Evolutionary conservation across 2,888 invertebrate species (phyloP).

Genomic region (Pimpla rufipes): DNA sequence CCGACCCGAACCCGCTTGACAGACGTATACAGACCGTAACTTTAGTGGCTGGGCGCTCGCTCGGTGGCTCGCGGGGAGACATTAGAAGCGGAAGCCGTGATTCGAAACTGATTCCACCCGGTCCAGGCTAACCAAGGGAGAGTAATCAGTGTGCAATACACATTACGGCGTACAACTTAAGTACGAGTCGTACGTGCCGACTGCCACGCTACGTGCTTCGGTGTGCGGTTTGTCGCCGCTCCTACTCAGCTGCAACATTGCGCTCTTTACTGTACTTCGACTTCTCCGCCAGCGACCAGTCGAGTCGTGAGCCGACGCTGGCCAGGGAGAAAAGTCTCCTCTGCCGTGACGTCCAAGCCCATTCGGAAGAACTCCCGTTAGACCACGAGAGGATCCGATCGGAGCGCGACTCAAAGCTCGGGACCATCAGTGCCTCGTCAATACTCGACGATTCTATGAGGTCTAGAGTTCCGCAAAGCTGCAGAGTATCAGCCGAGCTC

Average conservation of each 20-base stretch:
- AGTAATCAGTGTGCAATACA: conserved; percentile 37
- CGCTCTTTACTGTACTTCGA: neutral
- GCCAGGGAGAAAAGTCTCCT: conserved; percentile 4
- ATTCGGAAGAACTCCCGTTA: conserved; percentile 21
- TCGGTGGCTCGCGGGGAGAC: neutral
- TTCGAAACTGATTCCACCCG: conserved; percentile 25
- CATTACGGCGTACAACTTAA: conserved; percentile 12
- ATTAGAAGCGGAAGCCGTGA: conserved; percentile 17
- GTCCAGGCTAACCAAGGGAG: conserved; percentile 21
- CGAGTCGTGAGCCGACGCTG: conserved; percentile 23
- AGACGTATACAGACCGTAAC: neutral
- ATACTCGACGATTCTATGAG: neutral
- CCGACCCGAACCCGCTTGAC: conserved; percentile 13
- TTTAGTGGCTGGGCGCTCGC: neutral
- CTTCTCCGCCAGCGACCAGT: neutral
- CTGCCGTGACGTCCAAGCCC: neutral
- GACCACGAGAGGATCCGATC: conserved; percentile 1
- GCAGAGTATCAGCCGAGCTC: neutral
- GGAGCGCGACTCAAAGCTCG: neutral
- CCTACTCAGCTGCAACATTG: neutral
- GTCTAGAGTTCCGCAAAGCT: neutral
- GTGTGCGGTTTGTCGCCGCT: conserved; percentile 20
- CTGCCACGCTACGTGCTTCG: conserved; percentile 30
- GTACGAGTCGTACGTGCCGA: conserved; percentile 27
- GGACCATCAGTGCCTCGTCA: neutral